Evolutionary conservation across 2,888 invertebrate genomes (phyloP).

Genomic region (Proisotoma minuta): DNA sequence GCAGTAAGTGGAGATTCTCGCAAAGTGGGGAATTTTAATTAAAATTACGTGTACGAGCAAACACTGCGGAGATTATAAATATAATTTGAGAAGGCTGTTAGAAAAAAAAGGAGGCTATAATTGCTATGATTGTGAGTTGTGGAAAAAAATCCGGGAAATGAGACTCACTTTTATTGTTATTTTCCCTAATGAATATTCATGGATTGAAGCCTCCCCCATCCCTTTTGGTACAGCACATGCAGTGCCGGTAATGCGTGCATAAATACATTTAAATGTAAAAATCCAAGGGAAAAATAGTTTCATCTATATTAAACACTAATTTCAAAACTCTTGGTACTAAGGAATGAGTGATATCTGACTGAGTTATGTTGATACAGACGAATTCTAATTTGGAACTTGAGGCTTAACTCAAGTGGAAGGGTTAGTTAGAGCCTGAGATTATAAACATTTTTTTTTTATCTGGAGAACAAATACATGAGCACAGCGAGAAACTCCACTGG

Average conservation of each 20-base stretch:
- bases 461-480: not conserved
- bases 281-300: too few relatives aligned
- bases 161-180: conserved; percentile 27
- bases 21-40: conserved; percentile 45
- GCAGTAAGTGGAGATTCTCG: conserved; percentile 30
- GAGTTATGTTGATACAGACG: not conserved
- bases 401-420: not conserved
- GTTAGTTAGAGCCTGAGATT: not conserved
- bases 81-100: conserved; percentile 29
- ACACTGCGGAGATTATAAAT: conserved; percentile 46
- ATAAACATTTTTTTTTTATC: not conserved
- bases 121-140: conserved; percentile 32
- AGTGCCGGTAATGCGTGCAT: too few relatives aligned
- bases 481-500: conserved; percentile 1
- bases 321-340: too few relatives aligned
- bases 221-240: not conserved
- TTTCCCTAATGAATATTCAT: conserved; percentile 41
- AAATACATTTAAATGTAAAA: not conserved
- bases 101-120: not conserved
- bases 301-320: not conserved
- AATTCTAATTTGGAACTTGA: not conserved
- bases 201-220: conserved; percentile 10
- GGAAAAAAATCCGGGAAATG: conserved; percentile 27
- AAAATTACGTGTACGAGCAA: conserved; percentile 47
- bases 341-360: not conserved